Conservation (phyloP, 2,113 vertebrate genomes). For the Recurvirostra avosetta region DNA sequence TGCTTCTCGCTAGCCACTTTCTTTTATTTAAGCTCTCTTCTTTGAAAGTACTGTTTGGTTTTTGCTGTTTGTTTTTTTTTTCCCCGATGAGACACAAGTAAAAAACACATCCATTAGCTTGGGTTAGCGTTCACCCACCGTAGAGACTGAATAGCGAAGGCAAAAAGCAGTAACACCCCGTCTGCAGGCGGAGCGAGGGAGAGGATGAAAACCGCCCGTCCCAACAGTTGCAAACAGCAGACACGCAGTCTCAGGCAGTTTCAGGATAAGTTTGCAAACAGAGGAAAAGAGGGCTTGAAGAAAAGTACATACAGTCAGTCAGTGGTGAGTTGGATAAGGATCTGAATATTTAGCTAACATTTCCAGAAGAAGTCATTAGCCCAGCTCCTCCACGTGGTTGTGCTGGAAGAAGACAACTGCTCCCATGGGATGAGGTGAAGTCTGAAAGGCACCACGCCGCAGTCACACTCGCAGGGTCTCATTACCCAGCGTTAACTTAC, state of each 20-base stretch:
- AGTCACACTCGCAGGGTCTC: rapidly evolving
- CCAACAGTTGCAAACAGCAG: background rate
- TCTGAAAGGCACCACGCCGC: background rate
- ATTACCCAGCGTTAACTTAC: background rate
- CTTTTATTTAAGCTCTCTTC: background rate
- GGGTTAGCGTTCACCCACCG: background rate
- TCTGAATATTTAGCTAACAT: background rate
- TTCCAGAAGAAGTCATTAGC: background rate
- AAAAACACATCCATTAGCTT: background rate
- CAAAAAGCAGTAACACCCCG: background rate
- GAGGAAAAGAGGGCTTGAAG: background rate
- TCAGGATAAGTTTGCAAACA: background rate
- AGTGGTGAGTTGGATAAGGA: background rate
- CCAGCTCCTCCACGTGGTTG: background rate
- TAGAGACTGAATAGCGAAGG: rapidly evolving
- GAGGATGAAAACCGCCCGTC: background rate
- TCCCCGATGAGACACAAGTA: background rate
- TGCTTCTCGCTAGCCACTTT: background rate
- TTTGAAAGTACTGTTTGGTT: background rate
- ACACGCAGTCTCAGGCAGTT: rapidly evolving
- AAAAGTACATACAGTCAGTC: background rate
- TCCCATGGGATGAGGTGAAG: rapidly evolving
- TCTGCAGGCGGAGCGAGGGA: background rate
- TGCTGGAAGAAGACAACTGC: background rate
- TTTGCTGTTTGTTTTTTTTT: background rate